Evolutionary conservation across 2,113 vertebrate species (phyloP).

Genomic region (Scomber japonicus): DNA sequence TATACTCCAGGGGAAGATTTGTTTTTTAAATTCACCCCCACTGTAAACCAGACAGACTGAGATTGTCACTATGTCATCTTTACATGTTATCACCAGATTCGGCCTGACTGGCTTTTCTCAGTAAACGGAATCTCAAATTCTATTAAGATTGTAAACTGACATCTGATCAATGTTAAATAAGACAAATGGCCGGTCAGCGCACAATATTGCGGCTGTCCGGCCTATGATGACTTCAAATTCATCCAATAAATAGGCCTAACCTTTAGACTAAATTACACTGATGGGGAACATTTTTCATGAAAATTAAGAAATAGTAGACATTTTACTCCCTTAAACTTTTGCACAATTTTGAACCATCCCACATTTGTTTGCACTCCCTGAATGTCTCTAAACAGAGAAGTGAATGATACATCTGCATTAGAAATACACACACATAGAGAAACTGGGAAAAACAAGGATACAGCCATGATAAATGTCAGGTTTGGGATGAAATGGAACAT

Average conservation of each 20-base stretch:
- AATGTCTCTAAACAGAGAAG: conserved; percentile 6
- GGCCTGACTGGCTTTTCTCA: too few species aligned
- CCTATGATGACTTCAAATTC: neutral
- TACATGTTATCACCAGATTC: too few species aligned
- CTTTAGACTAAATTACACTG: neutral
- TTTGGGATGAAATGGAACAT: conserved; percentile 22
- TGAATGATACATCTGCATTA: neutral
- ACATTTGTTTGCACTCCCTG: neutral
- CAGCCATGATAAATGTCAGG: neutral
- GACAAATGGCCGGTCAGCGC: neutral
- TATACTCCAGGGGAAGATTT: conserved; percentile 24
- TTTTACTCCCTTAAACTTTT: neutral
- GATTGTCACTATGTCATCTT: neutral
- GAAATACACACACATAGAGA: neutral
- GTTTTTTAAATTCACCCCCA: neutral
- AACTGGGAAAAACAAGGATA: too few species aligned
- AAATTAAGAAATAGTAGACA: neutral
- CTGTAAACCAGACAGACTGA: conserved; percentile 9
- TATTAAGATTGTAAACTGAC: neutral
- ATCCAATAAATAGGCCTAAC: neutral
- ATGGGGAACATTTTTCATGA: neutral
- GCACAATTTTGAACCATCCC: neutral
- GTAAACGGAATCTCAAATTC: too few species aligned
- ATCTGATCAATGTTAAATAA: neutral
- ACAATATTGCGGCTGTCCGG: neutral